These are phyloP conservation scores for Artibeus lituratus DNA, from an alignment of 2,797 vertebrate species.

Conservation along the genomic window DNA sequence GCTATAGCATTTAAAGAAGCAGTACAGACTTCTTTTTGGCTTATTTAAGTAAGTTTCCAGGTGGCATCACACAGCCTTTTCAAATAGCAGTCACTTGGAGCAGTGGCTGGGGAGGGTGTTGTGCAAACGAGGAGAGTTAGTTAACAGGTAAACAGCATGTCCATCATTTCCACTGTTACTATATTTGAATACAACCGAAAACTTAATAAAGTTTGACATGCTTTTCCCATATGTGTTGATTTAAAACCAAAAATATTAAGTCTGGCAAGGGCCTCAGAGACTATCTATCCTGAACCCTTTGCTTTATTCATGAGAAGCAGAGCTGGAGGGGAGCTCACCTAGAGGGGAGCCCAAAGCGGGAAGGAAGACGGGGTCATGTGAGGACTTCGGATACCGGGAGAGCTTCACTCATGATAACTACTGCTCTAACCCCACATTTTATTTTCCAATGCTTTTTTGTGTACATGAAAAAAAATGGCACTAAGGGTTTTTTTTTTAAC, in stretches of 20 bases:
- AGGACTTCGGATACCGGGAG: neutral
- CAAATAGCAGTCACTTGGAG: neutral
- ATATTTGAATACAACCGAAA: neutral
- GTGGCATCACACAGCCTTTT: neutral
- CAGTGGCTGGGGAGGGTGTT: neutral
- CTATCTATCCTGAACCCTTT: neutral
- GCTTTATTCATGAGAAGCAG: neutral
- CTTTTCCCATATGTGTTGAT: neutral
- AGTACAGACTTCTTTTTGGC: neutral
- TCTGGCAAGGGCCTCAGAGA: neutral
- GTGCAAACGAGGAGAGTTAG: neutral
- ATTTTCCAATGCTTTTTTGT: neutral
- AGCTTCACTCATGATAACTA: neutral
- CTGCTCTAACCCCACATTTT: neutral
- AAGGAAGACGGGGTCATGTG: neutral
- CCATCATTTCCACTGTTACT: neutral
- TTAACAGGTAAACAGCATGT: neutral
- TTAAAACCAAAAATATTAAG: neutral
- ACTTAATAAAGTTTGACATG: slow-evolving; percentile 11
- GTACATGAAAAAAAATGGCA: neutral
- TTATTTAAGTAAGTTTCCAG: neutral
- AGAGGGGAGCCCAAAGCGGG: neutral
- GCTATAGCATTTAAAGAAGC: neutral
- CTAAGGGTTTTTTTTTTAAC: neutral
- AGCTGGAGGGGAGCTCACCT: neutral